Evolutionary conservation across 2,113 vertebrate genomes (phyloP).

Genomic region (Gyps fulvus): DNA sequence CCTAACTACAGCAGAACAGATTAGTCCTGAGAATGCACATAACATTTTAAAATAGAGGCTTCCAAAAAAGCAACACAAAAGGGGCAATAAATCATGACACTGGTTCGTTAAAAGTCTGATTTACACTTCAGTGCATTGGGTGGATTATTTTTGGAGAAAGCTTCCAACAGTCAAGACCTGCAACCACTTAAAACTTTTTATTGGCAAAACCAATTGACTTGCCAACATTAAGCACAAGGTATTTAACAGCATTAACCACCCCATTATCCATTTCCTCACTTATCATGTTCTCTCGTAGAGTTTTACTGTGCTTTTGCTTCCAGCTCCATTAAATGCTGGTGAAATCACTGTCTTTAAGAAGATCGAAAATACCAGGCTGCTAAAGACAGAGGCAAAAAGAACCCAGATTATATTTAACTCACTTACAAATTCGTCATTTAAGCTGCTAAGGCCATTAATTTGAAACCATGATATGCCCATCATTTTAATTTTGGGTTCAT

Average conservation of each 20-base stretch:
- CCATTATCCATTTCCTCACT: background rate
- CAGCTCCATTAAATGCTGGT: conserved; percentile 18
- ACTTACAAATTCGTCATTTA: background rate
- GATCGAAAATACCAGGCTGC: background rate
- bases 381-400: background rate
- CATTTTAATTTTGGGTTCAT: conserved; percentile 8
- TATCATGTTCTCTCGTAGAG: background rate
- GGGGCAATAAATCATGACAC: background rate
- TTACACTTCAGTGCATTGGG: background rate
- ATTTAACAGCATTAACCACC: conserved; percentile 2
- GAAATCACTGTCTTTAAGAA: background rate
- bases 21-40: accelerated
- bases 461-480: background rate
- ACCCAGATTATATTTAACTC: background rate
- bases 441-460: background rate
- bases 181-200: background rate
- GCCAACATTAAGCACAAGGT: background rate
- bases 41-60: background rate
- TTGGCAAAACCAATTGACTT: background rate
- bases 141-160: background rate
- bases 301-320: conserved; percentile 17
- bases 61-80: background rate
- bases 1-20: background rate
- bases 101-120: background rate
- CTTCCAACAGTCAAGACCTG: background rate